Base-by-base conservation (phyloP, 2,888 invertebrate genomes). In the Callinectes sapidus region DNA sequence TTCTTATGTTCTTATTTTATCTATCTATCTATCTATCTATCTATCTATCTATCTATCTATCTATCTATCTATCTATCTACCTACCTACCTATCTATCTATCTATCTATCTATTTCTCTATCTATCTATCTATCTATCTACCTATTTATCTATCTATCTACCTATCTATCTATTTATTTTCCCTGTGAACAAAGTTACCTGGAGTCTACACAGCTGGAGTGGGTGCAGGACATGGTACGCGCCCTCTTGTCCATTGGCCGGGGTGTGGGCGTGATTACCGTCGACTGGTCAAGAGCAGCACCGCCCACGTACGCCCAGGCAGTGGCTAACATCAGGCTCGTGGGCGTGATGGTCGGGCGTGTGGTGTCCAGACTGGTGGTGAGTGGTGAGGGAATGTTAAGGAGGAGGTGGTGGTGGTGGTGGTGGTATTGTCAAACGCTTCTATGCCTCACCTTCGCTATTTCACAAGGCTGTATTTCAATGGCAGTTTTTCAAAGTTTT, bases 241-340 rank as follows among this genome's bases (percentile, higher is more conserved):
- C 94, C 0, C 55, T 94, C 16, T 85, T 94, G 61, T 14, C n/a
- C 10, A 14, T 39, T 71, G 90, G 87, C 16, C 39, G 66, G 0
- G 42, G 54, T 28, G 71, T 91, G 42, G 87, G 77, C 91, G 97
- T 98, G 0, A 96, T 98, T 23, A 96, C 97, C 0, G 97, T 98
- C 2, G 98, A 98, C 95, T 98, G 98, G 98, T 97, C 93, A 97
- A 97, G 77, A 8, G 98, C 98, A 0, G 97, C 98, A 0, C 97
- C 97, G 94, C 98, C 98, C 0, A 98, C 98, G 0, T 99, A 99
- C 95, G 97, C 98, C 0, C 98, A 98, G 96, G 87, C 99, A 0
- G 98, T 98, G 2, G 98, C 98, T 0, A 99, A 99, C 95, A 98
- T 98, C 35, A 96, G 98, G 90, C 96, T 99, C 23, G 97, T 98